Evolutionary conservation across 2,888 invertebrate genomes (phyloP).

Genomic region (Holacanthella duospinosa): DNA sequence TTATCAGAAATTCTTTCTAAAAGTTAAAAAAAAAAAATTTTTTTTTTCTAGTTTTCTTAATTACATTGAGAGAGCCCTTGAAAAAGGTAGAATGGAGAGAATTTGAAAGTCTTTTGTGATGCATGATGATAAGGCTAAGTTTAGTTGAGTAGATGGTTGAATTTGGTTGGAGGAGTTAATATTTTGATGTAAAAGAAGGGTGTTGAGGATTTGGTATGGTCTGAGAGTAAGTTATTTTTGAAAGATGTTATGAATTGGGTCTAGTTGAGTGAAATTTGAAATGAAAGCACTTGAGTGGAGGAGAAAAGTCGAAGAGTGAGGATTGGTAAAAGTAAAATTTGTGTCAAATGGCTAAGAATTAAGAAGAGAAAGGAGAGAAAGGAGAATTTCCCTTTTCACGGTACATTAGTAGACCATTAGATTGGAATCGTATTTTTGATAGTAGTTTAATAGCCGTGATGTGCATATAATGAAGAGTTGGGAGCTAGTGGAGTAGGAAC

Average conservation of each 20-base stretch:
- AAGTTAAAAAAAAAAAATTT: not conserved
- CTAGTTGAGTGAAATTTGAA: not conserved
- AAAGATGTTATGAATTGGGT: not conserved
- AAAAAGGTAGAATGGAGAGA: no score
- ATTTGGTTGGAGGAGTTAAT: no score
- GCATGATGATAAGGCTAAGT: no score
- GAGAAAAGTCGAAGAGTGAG: slow-evolving; percentile 10
- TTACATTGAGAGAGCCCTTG: no score
- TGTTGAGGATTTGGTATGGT: not conserved
- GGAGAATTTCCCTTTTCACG: slow-evolving; percentile 33
- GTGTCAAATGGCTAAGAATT: slow-evolving; percentile 23
- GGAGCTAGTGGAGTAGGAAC: not conserved
- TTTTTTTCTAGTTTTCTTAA: not conserved
- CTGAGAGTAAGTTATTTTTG: not conserved
- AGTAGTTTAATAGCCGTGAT: slow-evolving; percentile 31
- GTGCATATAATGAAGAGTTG: slow-evolving; percentile 29
- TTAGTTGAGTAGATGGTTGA: no score
- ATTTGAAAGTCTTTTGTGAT: no score
- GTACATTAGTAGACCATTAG: slow-evolving; percentile 35
- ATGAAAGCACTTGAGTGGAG: slow-evolving; percentile 4
- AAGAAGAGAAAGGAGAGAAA: slow-evolving; percentile 5
- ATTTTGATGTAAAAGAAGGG: no score
- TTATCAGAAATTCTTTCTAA: no score
- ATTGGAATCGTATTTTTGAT: slow-evolving; percentile 25
- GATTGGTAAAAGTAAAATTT: slow-evolving; percentile 23